Base-by-base conservation (phyloP, 2,113 vertebrate species). In the Actenoides lindsayi region DNA sequence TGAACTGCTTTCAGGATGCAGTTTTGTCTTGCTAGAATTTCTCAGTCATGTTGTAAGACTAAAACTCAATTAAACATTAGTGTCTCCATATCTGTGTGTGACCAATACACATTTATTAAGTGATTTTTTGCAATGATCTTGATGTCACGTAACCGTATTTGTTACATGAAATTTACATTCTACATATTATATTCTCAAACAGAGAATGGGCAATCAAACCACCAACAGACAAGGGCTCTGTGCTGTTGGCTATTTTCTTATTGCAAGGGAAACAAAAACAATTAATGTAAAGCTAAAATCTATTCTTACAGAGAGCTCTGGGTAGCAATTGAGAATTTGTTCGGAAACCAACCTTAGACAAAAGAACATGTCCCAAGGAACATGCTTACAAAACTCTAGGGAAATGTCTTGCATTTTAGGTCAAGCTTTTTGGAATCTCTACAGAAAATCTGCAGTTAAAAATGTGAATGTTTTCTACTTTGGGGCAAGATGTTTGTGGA, bases 11-110 rank as follows among this genome's bases (percentile, higher is more conserved):
- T 87, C 91, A 35, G 15, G 68, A 94, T 41, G 48, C 93, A 87
- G 81, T 91, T 96, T 78, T 88, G 33, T 41, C 94, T 91, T 90
- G 93, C 87, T 93, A 92, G 81, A 95, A 89, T 78, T 94, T 89
- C 81, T 91, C 86, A 67, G 74, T 70, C 46, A 15, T 63, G 87
- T 76, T 89, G 62, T 67, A 96, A 96, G 89, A 96, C 54, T 20
- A 77, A n/a, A 96, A 76, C 44, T 89, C 50, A 59, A 94, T 78
- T 84, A 95, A 79, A 90, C 79, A 80, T 23, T 53, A 68, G 33
- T 80, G 57, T 82, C 80, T 83, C 87, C 70, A 33, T 53, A 91
- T 80, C 74, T 93, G 57, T 31, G 50, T 57, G 87, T 16, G 23
- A 90, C 9, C 77, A 88, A 65, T 4, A 44, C 16, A 76, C 41